Evolutionary conservation across 2,888 invertebrate species (phyloP).

Genomic region (Plagodis pulveraria): DNA sequence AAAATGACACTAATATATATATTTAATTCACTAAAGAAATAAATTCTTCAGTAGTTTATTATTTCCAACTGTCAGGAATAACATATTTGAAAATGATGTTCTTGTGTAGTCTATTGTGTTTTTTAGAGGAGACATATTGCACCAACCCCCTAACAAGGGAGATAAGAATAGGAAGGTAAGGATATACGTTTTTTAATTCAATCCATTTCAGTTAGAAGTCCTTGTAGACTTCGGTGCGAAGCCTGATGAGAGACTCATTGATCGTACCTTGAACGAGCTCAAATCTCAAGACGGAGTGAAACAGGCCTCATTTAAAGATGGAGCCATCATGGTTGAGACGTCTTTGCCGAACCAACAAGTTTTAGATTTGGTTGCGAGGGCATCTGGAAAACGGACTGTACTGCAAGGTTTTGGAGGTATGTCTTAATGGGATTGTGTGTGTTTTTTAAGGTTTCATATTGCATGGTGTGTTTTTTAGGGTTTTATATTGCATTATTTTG

Average conservation of each 20-base stretch:
- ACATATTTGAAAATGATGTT: no score
- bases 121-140: no score
- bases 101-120: no score
- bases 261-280: conserved; percentile 57
- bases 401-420: conserved; percentile 91
- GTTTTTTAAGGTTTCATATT: conserved; percentile 2
- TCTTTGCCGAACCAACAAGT: conserved; percentile 82
- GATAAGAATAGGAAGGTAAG: no score
- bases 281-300: conserved; percentile 50
- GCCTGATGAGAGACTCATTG: conserved; percentile 50
- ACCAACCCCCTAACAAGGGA: no score
- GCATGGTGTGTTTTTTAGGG: no score
- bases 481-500: no score
- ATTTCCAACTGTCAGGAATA: no score
- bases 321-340: conserved; percentile 89
- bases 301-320: conserved; percentile 83
- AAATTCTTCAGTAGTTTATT: no score
- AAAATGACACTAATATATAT: no score
- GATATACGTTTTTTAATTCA: no score
- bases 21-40: no score
- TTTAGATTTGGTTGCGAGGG: conserved; percentile 76
- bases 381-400: conserved; percentile 90
- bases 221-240: conserved; percentile 65
- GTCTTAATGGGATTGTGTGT: not conserved
- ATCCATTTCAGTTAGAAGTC: conserved; percentile 63